A percentile compares a stretch with the other conserved stretches of the same genome.
Evolutionary conservation across 2,888 invertebrate species (phyloP).

Genomic region (Panopea generosa): DNA sequence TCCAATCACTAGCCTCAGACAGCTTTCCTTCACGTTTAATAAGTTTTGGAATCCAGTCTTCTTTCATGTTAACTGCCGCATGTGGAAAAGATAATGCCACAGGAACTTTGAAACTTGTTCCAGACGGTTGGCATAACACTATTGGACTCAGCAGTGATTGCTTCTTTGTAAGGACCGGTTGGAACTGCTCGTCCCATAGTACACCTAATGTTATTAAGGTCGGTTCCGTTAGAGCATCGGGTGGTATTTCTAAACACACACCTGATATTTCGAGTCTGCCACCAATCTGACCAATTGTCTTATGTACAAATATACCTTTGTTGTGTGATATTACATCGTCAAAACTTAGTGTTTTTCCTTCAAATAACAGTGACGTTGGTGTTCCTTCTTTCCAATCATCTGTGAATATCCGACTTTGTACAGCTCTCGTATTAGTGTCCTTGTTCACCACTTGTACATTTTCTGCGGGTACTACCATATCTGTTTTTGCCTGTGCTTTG

Average conservation of each 20-base stretch:
- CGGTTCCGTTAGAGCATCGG: conserved; percentile 44
- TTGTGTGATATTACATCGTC: conserved; percentile 31
- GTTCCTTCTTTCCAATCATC: conserved; percentile 55
- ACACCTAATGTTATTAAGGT: conserved; percentile 60
- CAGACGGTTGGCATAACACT: conserved; percentile 66
- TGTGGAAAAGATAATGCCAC: conserved; percentile 67
- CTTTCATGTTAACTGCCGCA: conserved; percentile 54
- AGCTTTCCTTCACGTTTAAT: conserved; percentile 52
- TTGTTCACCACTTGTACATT: conserved; percentile 47
- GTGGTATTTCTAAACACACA: conserved; percentile 59
- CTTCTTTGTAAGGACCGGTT: conserved; percentile 50
- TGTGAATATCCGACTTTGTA: conserved; percentile 32
- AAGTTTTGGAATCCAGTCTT: conserved; percentile 58
- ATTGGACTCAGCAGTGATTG: conserved; percentile 64
- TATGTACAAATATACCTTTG: conserved; percentile 63
- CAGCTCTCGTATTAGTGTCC: conserved; percentile 9
- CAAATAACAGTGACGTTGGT: conserved; percentile 56
- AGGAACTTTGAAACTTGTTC: conserved; percentile 53
- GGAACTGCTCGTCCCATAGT: conserved; percentile 55
- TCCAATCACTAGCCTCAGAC: conserved; percentile 47
- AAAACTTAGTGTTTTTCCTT: conserved; percentile 8
- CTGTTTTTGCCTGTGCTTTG: conserved; percentile 28
- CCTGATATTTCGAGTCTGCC: conserved; percentile 58
- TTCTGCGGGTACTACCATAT: conserved; percentile 39
- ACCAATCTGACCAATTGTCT: conserved; percentile 51